phyloP scores from a whole-genome alignment of 2,113 vertebrate genomes.

The Rattus norvegicus region GRCr8 NC_086019.1:127684501-127685000 shows the following conservation, averaged over 20 bases:
- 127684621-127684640: neutral
- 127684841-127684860: neutral
- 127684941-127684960: neutral
- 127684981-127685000: neutral
- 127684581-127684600: neutral
- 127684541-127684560: neutral
- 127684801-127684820: neutral
- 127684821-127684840: neutral
- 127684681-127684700: neutral
- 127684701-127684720: neutral
- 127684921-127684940: fast-evolving
- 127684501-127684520: neutral
- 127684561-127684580: neutral
- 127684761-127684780: neutral
- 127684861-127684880: no score
- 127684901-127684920: neutral
- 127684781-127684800: neutral
- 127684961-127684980: neutral
- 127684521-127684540: neutral
- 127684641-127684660: neutral
- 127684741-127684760: neutral
- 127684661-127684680: neutral
- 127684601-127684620: neutral
- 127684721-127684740: neutral
- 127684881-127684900: fast-evolving